Evolutionary conservation across 2,888 invertebrate genomes (phyloP).

Genomic region (Drosophila emarginata): DNA sequence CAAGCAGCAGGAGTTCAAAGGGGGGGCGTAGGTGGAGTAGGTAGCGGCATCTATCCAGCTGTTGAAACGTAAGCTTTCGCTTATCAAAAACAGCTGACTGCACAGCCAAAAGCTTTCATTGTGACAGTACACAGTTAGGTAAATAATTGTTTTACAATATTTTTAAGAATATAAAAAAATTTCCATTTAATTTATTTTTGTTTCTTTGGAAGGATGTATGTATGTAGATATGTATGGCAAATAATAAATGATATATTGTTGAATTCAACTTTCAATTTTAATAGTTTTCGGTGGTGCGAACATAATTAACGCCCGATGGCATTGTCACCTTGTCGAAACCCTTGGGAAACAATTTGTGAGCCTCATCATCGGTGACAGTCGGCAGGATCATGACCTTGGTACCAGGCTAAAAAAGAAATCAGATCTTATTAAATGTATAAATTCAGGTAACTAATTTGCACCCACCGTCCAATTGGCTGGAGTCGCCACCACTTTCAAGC

Average conservation of each 20-base stretch:
- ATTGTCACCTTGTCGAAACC: conserved; percentile 87
- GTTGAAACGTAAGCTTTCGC: conserved; percentile 14
- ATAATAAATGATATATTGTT: background rate
- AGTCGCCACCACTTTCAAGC: conserved; percentile 82
- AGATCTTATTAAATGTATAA: background rate
- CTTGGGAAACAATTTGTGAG: conserved; percentile 87
- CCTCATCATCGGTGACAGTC: conserved; percentile 86
- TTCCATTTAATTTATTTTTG: background rate
- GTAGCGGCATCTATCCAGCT: background rate
- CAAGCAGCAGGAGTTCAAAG: conserved; percentile 17
- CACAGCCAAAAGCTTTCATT: conserved; percentile 16
- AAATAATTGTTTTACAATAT: background rate
- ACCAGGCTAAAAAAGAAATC: conserved; percentile 84
- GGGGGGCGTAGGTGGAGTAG: conserved; percentile 7
- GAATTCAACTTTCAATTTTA: conserved; percentile 57
- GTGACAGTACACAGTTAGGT: conserved; percentile 43
- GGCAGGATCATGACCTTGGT: conserved; percentile 92
- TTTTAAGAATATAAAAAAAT: background rate
- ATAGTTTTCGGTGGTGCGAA: conserved; percentile 88
- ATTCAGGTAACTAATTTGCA: no score
- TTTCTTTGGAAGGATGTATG: background rate
- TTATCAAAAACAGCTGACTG: conserved; percentile 64
- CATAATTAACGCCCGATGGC: conserved; percentile 90
- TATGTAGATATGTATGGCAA: background rate
- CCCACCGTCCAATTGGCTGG: conserved; percentile 85